Evolutionary conservation across 2,113 vertebrate genomes (phyloP).

Genomic region (Channa maculata): DNA sequence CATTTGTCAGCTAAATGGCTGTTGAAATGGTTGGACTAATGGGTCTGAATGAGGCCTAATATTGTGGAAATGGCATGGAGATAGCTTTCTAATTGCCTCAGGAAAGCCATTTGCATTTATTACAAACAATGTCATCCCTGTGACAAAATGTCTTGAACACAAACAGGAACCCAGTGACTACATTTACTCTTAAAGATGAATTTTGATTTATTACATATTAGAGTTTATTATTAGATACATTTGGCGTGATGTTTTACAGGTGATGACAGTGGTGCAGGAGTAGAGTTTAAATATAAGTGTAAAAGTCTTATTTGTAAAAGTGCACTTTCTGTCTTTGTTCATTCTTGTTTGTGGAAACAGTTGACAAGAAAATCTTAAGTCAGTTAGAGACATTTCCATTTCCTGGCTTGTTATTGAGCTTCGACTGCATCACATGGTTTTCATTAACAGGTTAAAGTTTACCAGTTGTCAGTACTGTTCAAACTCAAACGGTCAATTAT

Average conservation of each 20-base stretch:
- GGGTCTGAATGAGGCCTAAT: constrained; percentile 26
- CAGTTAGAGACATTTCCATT: no score
- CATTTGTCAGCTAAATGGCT: constrained; percentile 5
- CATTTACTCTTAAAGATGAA: constrained; percentile 23
- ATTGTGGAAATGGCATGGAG: constrained; percentile 34
- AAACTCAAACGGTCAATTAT: background rate
- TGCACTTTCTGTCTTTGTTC: background rate
- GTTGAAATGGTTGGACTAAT: constrained; percentile 26
- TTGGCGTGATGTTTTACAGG: background rate
- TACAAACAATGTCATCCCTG: constrained; percentile 13
- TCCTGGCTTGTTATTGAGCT: background rate
- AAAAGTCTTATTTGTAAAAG: background rate
- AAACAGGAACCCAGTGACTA: background rate
- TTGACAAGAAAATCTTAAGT: background rate
- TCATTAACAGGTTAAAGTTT: background rate
- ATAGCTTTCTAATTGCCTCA: constrained; percentile 37
- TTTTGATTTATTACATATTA: background rate
- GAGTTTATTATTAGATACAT: background rate
- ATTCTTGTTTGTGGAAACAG: background rate
- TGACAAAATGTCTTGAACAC: constrained; percentile 18
- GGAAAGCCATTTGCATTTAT: constrained; percentile 42
- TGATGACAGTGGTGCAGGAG: constrained; percentile 1
- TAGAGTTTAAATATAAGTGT: background rate
- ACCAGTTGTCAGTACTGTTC: background rate
- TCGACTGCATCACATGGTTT: background rate